Conservation (phyloP, 2,888 invertebrate genomes). For the Euspilapteryx auroguttella region DNA sequence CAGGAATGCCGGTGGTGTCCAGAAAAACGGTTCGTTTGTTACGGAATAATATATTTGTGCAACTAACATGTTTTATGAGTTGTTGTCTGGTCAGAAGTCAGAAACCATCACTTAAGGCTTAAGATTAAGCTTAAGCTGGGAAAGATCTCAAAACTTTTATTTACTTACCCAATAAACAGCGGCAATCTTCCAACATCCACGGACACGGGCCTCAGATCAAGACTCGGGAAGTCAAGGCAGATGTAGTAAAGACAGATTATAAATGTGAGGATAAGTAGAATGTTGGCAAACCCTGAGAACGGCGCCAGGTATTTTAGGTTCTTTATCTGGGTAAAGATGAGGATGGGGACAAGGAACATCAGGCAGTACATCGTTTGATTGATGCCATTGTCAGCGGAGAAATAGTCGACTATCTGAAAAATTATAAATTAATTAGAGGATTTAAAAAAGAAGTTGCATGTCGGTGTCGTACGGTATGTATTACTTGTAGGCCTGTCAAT, state of each 20-base stretch:
- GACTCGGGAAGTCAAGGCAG: constrained; percentile 54
- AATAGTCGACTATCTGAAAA: constrained; percentile 35
- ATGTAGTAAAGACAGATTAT: constrained; percentile 82
- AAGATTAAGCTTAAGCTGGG: no score
- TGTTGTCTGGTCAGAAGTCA: no score
- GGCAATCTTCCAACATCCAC: constrained; percentile 68
- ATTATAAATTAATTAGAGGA: not conserved
- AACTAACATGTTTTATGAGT: no score
- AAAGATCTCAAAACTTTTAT: no score
- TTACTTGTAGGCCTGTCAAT: no score
- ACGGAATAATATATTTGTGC: no score
- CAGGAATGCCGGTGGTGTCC: no score
- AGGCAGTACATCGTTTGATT: constrained; percentile 30
- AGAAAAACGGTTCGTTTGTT: no score
- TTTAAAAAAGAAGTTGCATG: no score
- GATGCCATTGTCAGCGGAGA: constrained; percentile 16
- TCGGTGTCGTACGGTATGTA: no score
- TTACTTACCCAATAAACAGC: constrained; percentile 77
- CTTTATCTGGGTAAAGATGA: constrained; percentile 61
- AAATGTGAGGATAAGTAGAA: constrained; percentile 77
- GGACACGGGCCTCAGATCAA: constrained; percentile 53
- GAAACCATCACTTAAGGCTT: no score
- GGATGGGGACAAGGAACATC: constrained; percentile 36
- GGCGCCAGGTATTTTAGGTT: constrained; percentile 84
- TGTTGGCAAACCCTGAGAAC: constrained; percentile 86